phyloP scores from a whole-genome alignment of 2,113 vertebrate species.

The Syrrhaptes paradoxus region DNA sequence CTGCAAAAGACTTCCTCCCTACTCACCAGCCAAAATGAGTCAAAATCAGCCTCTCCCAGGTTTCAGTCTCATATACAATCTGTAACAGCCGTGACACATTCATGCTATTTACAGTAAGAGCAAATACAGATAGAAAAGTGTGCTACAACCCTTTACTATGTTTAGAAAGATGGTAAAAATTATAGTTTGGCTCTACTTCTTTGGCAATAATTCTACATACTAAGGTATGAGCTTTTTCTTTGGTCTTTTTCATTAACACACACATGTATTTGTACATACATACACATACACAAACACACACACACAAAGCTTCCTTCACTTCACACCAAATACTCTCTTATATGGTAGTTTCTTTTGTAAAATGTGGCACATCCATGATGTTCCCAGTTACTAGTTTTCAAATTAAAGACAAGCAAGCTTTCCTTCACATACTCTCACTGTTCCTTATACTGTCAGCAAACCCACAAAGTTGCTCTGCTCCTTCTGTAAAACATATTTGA shows the following conservation, averaged over 20 bases:
- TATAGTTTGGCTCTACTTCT: neutral
- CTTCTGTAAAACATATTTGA: neutral
- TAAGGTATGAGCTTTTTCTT: neutral
- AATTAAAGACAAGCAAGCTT: neutral
- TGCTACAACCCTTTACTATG: neutral
- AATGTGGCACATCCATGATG: fast-evolving
- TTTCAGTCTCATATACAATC: neutral
- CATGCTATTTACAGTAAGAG: neutral
- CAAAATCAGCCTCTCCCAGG: neutral
- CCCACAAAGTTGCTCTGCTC: neutral
- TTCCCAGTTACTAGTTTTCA: neutral
- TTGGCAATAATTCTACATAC: neutral
- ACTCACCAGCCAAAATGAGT: neutral
- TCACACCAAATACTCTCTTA: neutral
- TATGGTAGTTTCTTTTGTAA: neutral
- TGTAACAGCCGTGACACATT: neutral
- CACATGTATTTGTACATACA: neutral
- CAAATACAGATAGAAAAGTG: neutral
- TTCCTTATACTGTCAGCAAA: neutral
- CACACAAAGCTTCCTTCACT: neutral
- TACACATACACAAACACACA: fast-evolving
- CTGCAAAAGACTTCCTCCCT: neutral
- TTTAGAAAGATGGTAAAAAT: neutral
- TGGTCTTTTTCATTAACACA: neutral
- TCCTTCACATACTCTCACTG: neutral